Conservation (phyloP, 2,888 invertebrate genomes). For the Drosophila cracens region DNA sequence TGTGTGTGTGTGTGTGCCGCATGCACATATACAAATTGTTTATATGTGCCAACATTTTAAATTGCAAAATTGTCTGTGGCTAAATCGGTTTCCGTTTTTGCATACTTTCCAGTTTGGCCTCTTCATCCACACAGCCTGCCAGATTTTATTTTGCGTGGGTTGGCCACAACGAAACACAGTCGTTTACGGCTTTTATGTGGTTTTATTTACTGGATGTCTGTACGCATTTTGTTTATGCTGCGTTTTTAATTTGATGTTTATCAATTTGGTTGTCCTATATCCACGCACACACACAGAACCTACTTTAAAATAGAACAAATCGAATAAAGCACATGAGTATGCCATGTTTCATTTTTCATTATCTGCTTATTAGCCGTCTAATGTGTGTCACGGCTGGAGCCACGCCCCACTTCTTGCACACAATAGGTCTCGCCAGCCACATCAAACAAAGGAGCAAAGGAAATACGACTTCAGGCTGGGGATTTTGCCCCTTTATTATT, state of each 20-base stretch:
- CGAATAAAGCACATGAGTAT: constrained; percentile 35
- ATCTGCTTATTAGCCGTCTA: constrained; percentile 69
- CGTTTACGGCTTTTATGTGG: constrained; percentile 75
- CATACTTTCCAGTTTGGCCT: constrained; percentile 8
- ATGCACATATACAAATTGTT: constrained; percentile 60
- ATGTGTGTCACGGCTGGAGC: constrained; percentile 41
- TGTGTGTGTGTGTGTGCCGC: constrained; percentile 12
- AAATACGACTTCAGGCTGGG: constrained; percentile 11
- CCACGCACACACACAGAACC: background rate
- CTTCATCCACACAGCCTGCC: constrained; percentile 18
- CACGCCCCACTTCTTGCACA: constrained; percentile 21
- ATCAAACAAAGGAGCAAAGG: constrained; percentile 18
- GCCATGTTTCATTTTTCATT: constrained; percentile 56
- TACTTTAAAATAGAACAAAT: background rate
- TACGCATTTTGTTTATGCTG: constrained; percentile 41
- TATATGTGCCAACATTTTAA: constrained; percentile 71
- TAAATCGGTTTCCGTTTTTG: constrained; percentile 67
- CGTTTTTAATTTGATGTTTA: constrained; percentile 75
- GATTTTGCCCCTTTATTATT: constrained; percentile 29
- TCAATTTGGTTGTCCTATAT: constrained; percentile 48
- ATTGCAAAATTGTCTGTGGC: constrained; percentile 80
- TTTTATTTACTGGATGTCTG: constrained; percentile 62
- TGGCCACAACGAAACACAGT: constrained; percentile 55
- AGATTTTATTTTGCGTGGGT: constrained; percentile 46
- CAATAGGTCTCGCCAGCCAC: constrained; percentile 4